phyloP scores from a whole-genome alignment of 2,797 vertebrate genomes.

The Scyliorhinus canicula region DNA sequence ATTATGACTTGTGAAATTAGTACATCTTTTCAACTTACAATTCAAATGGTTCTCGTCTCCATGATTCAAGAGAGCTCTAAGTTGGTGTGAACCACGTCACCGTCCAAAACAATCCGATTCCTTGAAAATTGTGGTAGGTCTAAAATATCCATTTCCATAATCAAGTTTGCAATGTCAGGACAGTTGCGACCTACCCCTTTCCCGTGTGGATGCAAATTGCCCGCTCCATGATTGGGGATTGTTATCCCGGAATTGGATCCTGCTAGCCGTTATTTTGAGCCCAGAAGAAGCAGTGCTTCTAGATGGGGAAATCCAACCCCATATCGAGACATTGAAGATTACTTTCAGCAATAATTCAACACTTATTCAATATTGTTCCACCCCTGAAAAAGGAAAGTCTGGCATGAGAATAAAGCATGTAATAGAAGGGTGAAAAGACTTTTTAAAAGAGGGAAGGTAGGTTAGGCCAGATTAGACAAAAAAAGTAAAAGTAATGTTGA shows the following conservation, averaged over 20 bases:
- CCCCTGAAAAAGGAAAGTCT: neutral
- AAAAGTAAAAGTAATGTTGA: neutral
- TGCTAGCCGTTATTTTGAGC: neutral
- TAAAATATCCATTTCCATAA: neutral
- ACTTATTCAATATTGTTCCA: neutral
- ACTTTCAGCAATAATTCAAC: neutral
- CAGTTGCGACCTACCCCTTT: neutral
- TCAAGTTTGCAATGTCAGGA: neutral
- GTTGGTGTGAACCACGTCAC: too few relatives aligned
- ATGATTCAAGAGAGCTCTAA: too few relatives aligned
- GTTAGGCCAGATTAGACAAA: neutral
- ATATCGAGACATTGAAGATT: neutral
- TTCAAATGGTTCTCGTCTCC: too few relatives aligned
- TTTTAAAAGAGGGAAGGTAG: neutral
- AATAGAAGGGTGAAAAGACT: neutral
- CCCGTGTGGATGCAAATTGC: neutral
- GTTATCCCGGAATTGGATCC: too few relatives aligned
- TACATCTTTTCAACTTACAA: too few relatives aligned
- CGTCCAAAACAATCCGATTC: too few relatives aligned
- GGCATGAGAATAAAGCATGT: neutral
- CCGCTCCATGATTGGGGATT: neutral
- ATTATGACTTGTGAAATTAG: too few relatives aligned
- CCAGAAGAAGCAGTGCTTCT: neutral
- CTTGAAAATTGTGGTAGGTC: neutral
- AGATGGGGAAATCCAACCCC: neutral